phyloP scores from a whole-genome alignment of 2,888 invertebrate species.

The Tyria jacobaeae region DNA sequence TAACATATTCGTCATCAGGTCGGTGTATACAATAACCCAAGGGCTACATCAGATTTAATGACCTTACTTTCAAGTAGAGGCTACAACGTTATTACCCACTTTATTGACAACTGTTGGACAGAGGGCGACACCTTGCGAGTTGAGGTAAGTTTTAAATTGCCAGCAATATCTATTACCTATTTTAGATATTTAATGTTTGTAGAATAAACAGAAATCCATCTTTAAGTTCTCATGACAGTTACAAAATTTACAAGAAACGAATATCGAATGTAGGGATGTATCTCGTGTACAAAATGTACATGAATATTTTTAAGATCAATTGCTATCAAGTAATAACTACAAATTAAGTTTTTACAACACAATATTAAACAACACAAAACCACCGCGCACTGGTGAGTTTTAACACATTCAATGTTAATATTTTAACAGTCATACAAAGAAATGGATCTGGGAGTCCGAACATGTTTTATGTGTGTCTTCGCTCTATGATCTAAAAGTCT shows the following conservation, averaged over 20 bases:
- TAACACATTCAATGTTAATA: too few species aligned
- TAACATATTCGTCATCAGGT: constrained; percentile 55
- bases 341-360: too few species aligned
- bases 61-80: constrained; percentile 89
- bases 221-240: not conserved
- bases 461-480: not conserved
- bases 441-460: not conserved
- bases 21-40: constrained; percentile 69
- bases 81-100: constrained; percentile 94
- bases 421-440: not conserved
- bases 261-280: too few species aligned
- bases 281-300: too few species aligned
- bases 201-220: too few species aligned
- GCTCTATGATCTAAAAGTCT: too few species aligned
- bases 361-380: too few species aligned
- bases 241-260: too few species aligned
- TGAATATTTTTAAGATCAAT: too few species aligned
- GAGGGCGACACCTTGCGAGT: constrained; percentile 91
- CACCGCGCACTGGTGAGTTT: too few species aligned
- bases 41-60: constrained; percentile 91
- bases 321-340: too few species aligned
- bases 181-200: too few species aligned
- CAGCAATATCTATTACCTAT: not conserved
- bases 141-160: constrained; percentile 57
- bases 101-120: constrained; percentile 97